A percentile compares a stretch with the other conserved stretches of the same genome.
These are phyloP conservation scores for Xestoiulus laeticollis DNA, from an alignment of 2,888 invertebrate species.

Conservation along the genomic window DNA sequence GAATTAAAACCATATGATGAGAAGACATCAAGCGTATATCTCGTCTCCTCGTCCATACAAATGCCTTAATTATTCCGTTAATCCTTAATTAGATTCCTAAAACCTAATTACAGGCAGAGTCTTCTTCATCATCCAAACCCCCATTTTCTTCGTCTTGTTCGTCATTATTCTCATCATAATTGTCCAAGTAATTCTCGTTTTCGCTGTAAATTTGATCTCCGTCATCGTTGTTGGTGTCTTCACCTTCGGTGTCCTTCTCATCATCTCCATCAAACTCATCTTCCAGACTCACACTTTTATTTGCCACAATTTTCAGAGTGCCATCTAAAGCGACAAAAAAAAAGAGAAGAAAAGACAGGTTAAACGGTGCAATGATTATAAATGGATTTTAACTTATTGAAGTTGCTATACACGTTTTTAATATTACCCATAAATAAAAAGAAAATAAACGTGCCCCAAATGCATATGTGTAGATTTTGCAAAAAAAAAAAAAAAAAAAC, in stretches of 20 bases:
- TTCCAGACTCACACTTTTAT: conserved; percentile 33
- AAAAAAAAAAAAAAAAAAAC: too few relatives aligned
- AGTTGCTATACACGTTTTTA: not conserved
- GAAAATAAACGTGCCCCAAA: not conserved
- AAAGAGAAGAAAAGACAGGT: conserved; percentile 24
- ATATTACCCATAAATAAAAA: not conserved
- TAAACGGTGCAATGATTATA: not conserved
- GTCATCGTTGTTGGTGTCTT: conserved; percentile 20
- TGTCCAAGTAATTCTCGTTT: conserved; percentile 45
- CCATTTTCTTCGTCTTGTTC: conserved; percentile 35
- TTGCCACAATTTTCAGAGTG: not conserved
- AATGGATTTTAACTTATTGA: not conserved
- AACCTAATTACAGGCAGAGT: conserved; percentile 7
- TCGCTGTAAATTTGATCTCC: conserved; percentile 47
- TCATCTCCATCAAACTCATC: conserved; percentile 45
- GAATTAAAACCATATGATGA: not conserved
- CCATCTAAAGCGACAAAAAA: conserved; percentile 1
- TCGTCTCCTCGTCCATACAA: not conserved
- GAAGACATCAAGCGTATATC: not conserved
- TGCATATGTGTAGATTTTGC: too few relatives aligned
- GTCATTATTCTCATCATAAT: conserved; percentile 46
- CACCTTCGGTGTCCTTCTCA: not conserved
- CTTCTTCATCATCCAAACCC: conserved; percentile 24
- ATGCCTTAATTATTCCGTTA: conserved; percentile 26
- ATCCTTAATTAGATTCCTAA: not conserved